Evolutionary conservation across 2,113 vertebrate genomes (phyloP).

Genomic region (Melanocharis versteri): DNA sequence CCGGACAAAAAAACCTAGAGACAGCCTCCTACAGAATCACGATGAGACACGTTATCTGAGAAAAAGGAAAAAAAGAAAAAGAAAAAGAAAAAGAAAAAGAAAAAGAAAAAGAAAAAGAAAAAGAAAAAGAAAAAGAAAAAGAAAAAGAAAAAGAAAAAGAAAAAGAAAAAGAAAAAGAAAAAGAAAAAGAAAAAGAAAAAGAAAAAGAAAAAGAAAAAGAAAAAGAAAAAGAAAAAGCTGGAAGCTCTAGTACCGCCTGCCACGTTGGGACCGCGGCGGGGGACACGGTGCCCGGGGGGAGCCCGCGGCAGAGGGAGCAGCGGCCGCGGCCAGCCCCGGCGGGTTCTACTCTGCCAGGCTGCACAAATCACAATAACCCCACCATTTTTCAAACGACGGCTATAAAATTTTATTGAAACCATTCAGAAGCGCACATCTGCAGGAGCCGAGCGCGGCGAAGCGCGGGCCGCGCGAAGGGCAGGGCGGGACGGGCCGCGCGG

Average conservation of each 20-base stretch:
- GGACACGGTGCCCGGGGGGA: background rate
- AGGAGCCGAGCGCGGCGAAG: conserved; percentile 26
- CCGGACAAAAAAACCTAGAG: background rate
- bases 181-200: no score
- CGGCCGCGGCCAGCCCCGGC: background rate
- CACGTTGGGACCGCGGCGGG: background rate
- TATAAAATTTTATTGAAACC: conserved; percentile 64
- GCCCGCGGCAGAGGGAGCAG: background rate
- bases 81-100: no score
- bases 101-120: background rate
- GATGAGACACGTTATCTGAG: rapidly evolving
- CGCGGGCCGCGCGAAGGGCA: background rate
- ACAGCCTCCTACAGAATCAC: background rate
- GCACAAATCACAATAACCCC: conserved; percentile 42
- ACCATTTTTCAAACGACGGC: conserved; percentile 55
- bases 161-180: no score
- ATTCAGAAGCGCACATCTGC: conserved; percentile 53
- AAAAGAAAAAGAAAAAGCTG: rapidly evolving
- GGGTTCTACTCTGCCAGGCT: background rate
- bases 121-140: rapidly evolving
- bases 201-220: no score
- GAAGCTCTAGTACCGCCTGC: background rate
- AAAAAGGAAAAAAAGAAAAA: rapidly evolving
- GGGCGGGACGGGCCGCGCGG: background rate
- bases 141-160: rapidly evolving